phyloP scores from a whole-genome alignment of 2,113 vertebrate species.

The Chelonoidis abingdonii region DNA sequence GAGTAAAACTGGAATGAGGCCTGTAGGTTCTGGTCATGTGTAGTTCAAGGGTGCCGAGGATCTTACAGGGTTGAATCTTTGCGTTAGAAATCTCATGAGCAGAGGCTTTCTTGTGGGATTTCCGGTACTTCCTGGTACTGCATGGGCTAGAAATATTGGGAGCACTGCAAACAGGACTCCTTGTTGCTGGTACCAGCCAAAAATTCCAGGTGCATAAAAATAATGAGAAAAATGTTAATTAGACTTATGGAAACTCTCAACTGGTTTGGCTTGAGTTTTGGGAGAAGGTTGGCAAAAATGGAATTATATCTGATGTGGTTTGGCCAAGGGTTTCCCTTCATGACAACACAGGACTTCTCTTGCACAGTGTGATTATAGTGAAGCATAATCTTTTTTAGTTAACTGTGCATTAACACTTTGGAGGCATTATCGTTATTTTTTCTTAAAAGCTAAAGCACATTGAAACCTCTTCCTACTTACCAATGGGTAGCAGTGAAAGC shows the following conservation, averaged over 20 bases:
- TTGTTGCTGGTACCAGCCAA: conserved; percentile 49
- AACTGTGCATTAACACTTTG: conserved; percentile 47
- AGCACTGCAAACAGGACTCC: neutral
- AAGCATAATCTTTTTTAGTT: conserved; percentile 50
- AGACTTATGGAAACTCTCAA: conserved; percentile 22
- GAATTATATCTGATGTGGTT: neutral
- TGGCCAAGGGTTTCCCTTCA: neutral
- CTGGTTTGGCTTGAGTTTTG: conserved; percentile 27
- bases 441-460: conserved; percentile 47
- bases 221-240: neutral
- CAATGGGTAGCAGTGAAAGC: conserved; percentile 63
- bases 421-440: conserved; percentile 34
- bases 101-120: neutral
- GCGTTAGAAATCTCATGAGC: neutral
- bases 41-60: neutral
- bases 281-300: neutral
- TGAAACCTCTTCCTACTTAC: conserved; percentile 42
- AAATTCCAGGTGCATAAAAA: conserved; percentile 29
- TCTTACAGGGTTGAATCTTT: neutral
- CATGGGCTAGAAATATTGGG: conserved; percentile 30
- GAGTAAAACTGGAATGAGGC: neutral
- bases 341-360: neutral
- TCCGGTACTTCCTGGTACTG: conserved; percentile 15
- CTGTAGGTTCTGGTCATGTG: neutral
- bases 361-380: conserved; percentile 1